Base-by-base conservation (phyloP, 2,888 invertebrate species). In the Ligdia adustata region DNA sequence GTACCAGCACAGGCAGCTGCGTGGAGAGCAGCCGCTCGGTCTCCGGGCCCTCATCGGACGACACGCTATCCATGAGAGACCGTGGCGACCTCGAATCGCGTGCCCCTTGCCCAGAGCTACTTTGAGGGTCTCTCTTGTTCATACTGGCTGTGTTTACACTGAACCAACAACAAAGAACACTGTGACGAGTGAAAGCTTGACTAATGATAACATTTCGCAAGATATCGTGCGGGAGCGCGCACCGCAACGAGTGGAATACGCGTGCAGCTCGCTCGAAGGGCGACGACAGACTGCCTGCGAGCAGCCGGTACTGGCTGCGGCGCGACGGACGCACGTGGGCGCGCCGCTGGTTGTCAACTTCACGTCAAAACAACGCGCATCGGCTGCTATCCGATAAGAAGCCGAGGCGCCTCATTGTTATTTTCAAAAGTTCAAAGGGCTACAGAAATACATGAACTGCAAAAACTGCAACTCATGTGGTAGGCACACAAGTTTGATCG, bases 11-110 rank as follows among this genome's bases (percentile, higher is more conserved):
- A 7, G 76, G 75, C 27, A 81, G 72, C 58, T 79, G 82, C 9
- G 72, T 65, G 57, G 58, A 68, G 57, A 90, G 72, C 50, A 90
- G 72, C 37, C 79, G 78, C 69, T 89, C 85, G 14, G 83, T 82
- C 71, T 90, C 90, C 48, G 83, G 87, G 42, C 86, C 85, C 56
- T 90, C 88, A 56, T 85, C 85, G 47, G 89, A 89, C 37, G 89
- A 89, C 58, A 86, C 71, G 68, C 88, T 89, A 62, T 88, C 87
- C 55, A 80, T 81, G 51, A 86, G 75, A 54, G 83, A 62, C 43
- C 84, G 79, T 40, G 72, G 60, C 51, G 83, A 65, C 71, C 81
- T 79, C 67, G 79, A 71, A 35, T 68, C 76, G 49, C 67, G 73
- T 52, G 66, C 66, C 68, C 67, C 66, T 68, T 70, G 43, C 66